Base-by-base conservation (phyloP, 1,140 invertebrate genomes). In the Pectinophora gossypiella region DNA sequence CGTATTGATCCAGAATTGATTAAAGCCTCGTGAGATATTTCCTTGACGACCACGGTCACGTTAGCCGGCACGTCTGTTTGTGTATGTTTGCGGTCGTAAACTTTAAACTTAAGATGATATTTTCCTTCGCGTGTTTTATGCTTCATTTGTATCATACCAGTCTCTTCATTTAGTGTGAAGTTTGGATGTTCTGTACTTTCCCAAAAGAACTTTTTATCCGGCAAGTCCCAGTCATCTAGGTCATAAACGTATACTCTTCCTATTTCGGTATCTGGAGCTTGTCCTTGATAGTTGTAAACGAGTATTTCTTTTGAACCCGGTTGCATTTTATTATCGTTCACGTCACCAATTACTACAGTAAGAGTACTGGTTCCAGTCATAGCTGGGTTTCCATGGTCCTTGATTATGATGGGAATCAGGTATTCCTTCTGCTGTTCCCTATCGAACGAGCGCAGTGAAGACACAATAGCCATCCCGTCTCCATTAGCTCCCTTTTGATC, bases 311-410 rank as follows among this genome's bases (percentile, higher is more conserved):
- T 99, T 0, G 94, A 94, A 0, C 98, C 98, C 0, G 96, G 95
- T 72, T 96, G 94, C 96, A 99, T 99, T 87, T 97, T 96, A 86
- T 99, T 98, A 72, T 99, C 97, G 78, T 99, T 99, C 1, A 96
- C 93, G 76, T 98, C 97, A 16, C 97, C 97, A 67, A 99, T 98
- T 16, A 98, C 95, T 5, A 99, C 96, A 0, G 96, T 98, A 3
- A 99, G 79, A 0, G 96, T 98, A 63, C 95, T 97, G 1, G 97
- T 98, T 53, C 97, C 97, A 35, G 96, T 97, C 95, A 97, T 97
- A 0, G 94, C 93, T 7, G 93, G 95, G 73, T 92, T 96, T 44
- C 94, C 95, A 61, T 93, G 95, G 88, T 95, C 95, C 88, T 96
- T 97, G 56, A 98, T 98, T 3, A 98, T 94, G 72, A 98, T 98